Evolutionary conservation across 1,140 invertebrate species (phyloP), one percentile per base, ranked within the genome.

Genomic region (Drosophila lini): DNA sequence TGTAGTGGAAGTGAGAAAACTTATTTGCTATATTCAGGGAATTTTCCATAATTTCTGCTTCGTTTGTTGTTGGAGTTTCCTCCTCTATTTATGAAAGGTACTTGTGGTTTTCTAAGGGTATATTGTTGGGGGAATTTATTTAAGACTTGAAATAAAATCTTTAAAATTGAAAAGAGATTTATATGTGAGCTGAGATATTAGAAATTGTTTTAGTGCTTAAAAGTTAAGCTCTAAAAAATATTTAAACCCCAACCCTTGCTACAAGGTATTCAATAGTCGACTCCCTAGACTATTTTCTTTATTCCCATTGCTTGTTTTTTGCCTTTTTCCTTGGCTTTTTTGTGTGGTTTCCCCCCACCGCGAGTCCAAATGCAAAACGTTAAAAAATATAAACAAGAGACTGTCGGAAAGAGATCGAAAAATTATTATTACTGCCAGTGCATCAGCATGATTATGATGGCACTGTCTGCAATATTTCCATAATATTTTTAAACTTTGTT

Each of bases 401-500:
- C 53, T 32, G 45, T 64, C 40, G 44, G 32, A 53, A 60, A 59
- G 59, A 78, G 69, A 81, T 84, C 68, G 81, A 84, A 71, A 75
- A 67, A 79, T 82, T 79, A 84, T 84, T 85, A 81, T 73, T 74
- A 55, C 77, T 64, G 76, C 45, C 63, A 73, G 59, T 78, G 81
- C 60, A 80, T 80, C 69, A 71, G 67, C 48, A 71, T 67, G 65
- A 69, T 80, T 80, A 61, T 65, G 74, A 53, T 68, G 63, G 62
- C 48, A 50, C 42, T 55, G 50, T 13, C 48, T 67, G 80, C 47
- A 45, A 71, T 82, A 65, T 76, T 67, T 76, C 76, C 74, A 74
- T 89, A 80, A 88, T 88, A 88, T 88, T 88, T 88, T 88, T 89
- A 89, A 89, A 83, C 83, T 83, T 88, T 88, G 83, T 88, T 88